Base-by-base conservation (phyloP, 1,140 invertebrate genomes). In the Vollenhovia emeryi region DNA sequence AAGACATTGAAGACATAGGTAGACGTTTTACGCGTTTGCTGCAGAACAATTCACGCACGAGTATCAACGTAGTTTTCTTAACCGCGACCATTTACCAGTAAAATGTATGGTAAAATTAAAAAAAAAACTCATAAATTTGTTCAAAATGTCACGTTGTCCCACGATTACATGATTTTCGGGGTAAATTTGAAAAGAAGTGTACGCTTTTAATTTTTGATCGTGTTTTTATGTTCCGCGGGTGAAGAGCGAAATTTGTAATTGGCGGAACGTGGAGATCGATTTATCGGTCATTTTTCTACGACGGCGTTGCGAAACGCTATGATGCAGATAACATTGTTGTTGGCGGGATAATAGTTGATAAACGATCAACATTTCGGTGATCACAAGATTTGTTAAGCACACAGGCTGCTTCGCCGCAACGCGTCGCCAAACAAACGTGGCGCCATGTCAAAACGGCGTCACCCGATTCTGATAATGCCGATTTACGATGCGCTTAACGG, bases 401-500 rank as follows among this genome's bases (percentile, higher is more conserved):
- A 86, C 88, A 87, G 52, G 64, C 64, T 68, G 84, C 52, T 57
- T 69, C 59, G 73, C 88, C 88, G 78, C 88, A 89, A 83, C 84
- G 87, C 85, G 87, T 86, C 86, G 86, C 87, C 88, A 84, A 79
- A 86, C 87, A 86, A 89, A 75, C 75, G 68, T 50, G 48, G 55
- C 74, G 48, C 73, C 69, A 55, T 74, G 78, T 89, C 87, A 84
- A 89, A 89, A 89, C 69, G 87, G 3, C 69, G 84, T 87, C 86
- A 84, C 68, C 66, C 79, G 87, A 84, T 89, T 87, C 85, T 90
- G 87, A 89, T 91, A 93, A 93, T 92, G 90, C 91, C 91, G 89
- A 93, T 93, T 93, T 93, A 93, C 92, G 91, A 91, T 90, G 89
- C 86, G 92, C 88, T 91, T 90, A 91, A 83, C 84, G 85, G 88